Evolutionary conservation across 2,888 invertebrate species (phyloP).

Genomic region (Chorisops tibialis): DNA sequence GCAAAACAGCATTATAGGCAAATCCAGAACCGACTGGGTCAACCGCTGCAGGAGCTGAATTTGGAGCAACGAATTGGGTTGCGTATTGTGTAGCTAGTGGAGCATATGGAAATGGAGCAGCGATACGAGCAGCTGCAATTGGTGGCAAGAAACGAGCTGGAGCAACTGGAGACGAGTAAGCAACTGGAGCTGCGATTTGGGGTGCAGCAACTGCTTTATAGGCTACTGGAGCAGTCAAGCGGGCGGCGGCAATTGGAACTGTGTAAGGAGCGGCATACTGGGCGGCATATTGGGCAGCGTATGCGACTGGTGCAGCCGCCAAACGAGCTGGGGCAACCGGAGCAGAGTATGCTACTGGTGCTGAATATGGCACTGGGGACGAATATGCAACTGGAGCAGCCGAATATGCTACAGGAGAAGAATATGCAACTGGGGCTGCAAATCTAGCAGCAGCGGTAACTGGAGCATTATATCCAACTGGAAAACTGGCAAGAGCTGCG

Average conservation of each 20-base stretch:
- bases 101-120: background rate
- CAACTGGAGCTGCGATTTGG: background rate
- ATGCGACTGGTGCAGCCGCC: background rate
- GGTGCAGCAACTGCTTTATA: background rate
- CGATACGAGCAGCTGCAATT: slow-evolving; percentile 1
- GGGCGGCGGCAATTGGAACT: background rate
- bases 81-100: background rate
- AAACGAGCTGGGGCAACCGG: slow-evolving; percentile 31
- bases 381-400: slow-evolving; percentile 35
- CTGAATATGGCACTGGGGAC: slow-evolving; percentile 28
- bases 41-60: background rate
- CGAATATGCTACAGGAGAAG: slow-evolving; percentile 22
- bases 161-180: slow-evolving; percentile 19
- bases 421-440: slow-evolving; percentile 38
- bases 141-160: too few species aligned
- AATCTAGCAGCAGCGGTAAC: slow-evolving; percentile 37
- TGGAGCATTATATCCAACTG: slow-evolving; percentile 7
- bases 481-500: too few species aligned
- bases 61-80: background rate
- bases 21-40: background rate
- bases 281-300: background rate
- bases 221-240: background rate
- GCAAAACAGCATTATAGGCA: background rate
- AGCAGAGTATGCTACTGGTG: slow-evolving; percentile 38
- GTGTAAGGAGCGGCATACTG: background rate